Percentiles rank a stretch among this genome's conserved stretches.
phyloP scores from a whole-genome alignment of 2,113 vertebrate species.

The Tylochromis polylepis region DNA sequence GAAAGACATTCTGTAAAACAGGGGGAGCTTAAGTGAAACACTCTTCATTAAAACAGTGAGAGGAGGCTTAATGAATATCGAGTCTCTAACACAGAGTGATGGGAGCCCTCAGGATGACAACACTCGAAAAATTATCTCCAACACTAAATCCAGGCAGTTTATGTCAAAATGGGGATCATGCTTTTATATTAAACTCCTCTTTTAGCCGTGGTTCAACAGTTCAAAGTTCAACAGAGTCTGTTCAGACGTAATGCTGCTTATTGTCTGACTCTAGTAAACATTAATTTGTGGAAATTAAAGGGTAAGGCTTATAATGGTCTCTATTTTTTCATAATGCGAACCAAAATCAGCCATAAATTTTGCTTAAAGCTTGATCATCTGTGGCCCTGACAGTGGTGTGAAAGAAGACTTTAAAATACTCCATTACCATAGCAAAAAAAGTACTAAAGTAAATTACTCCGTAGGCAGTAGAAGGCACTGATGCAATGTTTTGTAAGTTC shows the following conservation, averaged over 20 bases:
- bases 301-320: not conserved
- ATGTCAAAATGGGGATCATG: slow-evolving; percentile 20
- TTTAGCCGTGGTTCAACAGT: not conserved
- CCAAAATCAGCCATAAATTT: not conserved
- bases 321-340: not conserved
- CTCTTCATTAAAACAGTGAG: slow-evolving; percentile 46
- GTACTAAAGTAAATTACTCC: not conserved
- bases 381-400: not conserved
- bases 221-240: not conserved
- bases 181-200: slow-evolving; percentile 4
- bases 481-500: not conserved
- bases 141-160: slow-evolving; percentile 31
- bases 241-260: not conserved
- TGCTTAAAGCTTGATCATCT: not conserved
- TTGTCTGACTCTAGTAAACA: not conserved
- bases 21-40: slow-evolving; percentile 23
- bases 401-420: not conserved
- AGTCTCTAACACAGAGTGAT: slow-evolving; percentile 35
- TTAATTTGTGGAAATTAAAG: not conserved
- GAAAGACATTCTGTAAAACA: slow-evolving; percentile 21
- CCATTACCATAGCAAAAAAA: not conserved
- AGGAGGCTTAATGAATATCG: slow-evolving; percentile 36
- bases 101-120: slow-evolving; percentile 34
- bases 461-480: not conserved
- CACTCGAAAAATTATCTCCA: slow-evolving; percentile 19